Percentiles rank a stretch among this genome's conserved stretches.
These are phyloP conservation scores for Aythya fuligula DNA, from an alignment of 2,797 vertebrate species.

Conservation along the genomic window DNA sequence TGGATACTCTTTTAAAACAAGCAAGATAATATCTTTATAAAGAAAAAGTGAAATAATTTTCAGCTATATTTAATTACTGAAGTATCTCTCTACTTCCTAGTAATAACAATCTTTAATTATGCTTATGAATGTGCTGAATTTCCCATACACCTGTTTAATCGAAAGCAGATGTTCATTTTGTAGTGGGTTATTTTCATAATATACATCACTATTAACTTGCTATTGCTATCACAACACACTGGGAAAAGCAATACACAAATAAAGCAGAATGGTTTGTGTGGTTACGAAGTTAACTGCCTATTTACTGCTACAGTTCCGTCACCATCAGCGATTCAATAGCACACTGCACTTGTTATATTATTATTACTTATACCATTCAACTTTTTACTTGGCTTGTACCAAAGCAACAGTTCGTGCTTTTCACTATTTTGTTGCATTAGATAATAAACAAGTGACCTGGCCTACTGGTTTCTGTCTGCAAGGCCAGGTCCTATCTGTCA, in stretches of 20 bases:
- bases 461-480: not conserved
- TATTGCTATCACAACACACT: not conserved
- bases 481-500: not conserved
- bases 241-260: slow-evolving; percentile 15
- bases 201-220: not conserved
- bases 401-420: not conserved
- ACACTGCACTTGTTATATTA: not conserved
- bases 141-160: slow-evolving; percentile 55
- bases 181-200: slow-evolving; percentile 19
- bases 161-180: slow-evolving; percentile 43
- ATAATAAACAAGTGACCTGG: not conserved
- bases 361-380: not conserved
- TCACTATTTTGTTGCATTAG: not conserved
- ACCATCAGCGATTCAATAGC: not conserved
- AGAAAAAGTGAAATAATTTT: not conserved
- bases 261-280: not conserved
- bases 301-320: not conserved
- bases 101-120: slow-evolving; percentile 39
- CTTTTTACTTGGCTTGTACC: not conserved
- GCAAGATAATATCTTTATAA: not conserved
- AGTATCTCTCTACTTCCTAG: not conserved
- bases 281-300: slow-evolving; percentile 3
- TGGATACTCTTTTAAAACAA: not conserved
- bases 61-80: not conserved
- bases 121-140: slow-evolving; percentile 26